Base-by-base conservation (phyloP, 2,113 vertebrate species). In the Phylloscopus trochilus region DNA sequence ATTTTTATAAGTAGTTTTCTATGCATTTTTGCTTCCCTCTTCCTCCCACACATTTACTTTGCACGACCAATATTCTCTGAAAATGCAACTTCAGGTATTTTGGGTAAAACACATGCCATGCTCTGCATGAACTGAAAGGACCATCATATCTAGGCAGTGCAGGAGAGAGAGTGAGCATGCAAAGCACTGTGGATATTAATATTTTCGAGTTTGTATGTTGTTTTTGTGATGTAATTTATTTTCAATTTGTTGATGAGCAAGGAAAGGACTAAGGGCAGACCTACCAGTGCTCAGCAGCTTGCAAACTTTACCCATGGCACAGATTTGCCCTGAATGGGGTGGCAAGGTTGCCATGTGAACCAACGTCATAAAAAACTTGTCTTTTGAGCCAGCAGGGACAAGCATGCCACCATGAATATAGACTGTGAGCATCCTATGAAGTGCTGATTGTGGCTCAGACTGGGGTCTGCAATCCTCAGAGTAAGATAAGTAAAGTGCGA, bases 1-100 rank as follows among this genome's bases (percentile, higher is more conserved):
- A 43, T 79, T 95, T 97, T 95, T 86, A 28, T 63, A 78, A 77
- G 64, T 80, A 86, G 62, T 68, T 93, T 86, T 91, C 90, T 95
- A 6, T 88, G 62, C 90, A 68, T 88, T 95, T 97, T 95, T 97
- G 55, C 52, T 92, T 94, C 49, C 63, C 66, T 91, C 69, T 95
- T 91, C 83, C 74, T 87, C 79, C 55, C 74, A 52, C 18, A 2
- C 19, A 20, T 89, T 66, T 62, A 66, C 37, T 93, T 95, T 76
- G n/a, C 39, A 9, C 0, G 4, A 92, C 87, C 68, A 90, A 93
- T 86, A 52, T 73, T 93, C 23, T 75, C 77, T 82, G 37, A 30
- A 92, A 95, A 35, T 83, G 70, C 39, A 88, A 2, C 55, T 87
- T 92, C 33, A 83, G 72, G 62, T 93, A 87, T 95, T 92, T 89